Base-by-base conservation (phyloP, 2,888 invertebrate genomes). In the Cantharis rustica region DNA sequence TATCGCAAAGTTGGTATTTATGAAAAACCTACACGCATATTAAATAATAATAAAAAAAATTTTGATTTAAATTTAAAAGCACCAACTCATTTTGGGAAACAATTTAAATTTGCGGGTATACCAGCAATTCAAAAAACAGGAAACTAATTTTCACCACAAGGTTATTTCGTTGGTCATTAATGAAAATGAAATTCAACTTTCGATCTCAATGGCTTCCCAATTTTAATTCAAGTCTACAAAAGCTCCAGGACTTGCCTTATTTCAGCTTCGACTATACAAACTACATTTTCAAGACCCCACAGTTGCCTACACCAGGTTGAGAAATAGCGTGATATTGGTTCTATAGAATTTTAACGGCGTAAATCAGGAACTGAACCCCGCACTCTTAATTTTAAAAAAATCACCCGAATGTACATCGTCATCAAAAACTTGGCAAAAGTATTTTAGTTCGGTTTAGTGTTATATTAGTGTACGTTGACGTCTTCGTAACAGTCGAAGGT, bases 401-500 rank as follows among this genome's bases (percentile, higher is more conserved):
- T 31, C 31, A 13, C n/a, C 13, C 2, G 4, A 31, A 13, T 3
- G 3, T 13, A 17, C 66, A 47, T 17, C 20, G 61, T 11, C 31
- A 61, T 47, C 17, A 20, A 61, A 71, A 71, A 72, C 20, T 72
- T 72, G 72, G 72, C 72, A 68, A 68, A 72, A 66, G 66, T 72
- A 66, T 16, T 72, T 61, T n/a, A 61, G 16, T 23, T 66, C 16
- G 23, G 17, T 72, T 64, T 72, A 72, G 13, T 23, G 66, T 16
- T 13, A 66, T 66, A 20, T 66, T 74, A 69, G 68, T 75, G 71
- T 71, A 62, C 20, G 68, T 71, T 68, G 68, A 75, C 63, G 68
- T 75, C 62, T 71, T 68, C 31, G n/a, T 31, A 71, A 71, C 47
- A 68, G 75, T 71, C 64, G 71, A 75, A 75, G 75, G 75, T 69